A percentile compares a stretch with the other conserved stretches of the same genome.
Conservation (phyloP, 2,888 invertebrate genomes). For the Pseudococcus jackbeardsleyi region DNA sequence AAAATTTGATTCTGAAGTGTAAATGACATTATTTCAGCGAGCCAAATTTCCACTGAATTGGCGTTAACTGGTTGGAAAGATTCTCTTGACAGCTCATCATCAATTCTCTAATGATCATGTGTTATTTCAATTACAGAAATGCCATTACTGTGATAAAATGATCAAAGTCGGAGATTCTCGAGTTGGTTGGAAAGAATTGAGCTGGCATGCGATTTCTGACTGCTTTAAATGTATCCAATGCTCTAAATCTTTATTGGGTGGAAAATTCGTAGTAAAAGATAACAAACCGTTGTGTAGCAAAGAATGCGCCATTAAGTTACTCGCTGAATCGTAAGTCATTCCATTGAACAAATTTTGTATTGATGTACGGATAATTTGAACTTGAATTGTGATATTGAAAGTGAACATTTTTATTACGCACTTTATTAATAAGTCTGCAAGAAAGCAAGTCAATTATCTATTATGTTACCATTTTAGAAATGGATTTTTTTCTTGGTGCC, state of each 20-base stretch:
- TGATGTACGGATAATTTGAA: not conserved
- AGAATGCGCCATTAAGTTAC: slow-evolving; percentile 63
- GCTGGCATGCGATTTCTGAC: slow-evolving; percentile 65
- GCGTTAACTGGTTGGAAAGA: too few species aligned
- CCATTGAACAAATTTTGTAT: not conserved
- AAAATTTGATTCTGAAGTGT: too few species aligned
- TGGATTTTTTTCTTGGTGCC: slow-evolving; percentile 36
- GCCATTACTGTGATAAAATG: slow-evolving; percentile 62
- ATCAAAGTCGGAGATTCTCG: slow-evolving; percentile 65
- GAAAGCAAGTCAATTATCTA: slow-evolving; percentile 15
- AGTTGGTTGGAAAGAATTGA: slow-evolving; percentile 66
- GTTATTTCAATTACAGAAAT: slow-evolving; percentile 57
- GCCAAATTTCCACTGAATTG: too few species aligned
- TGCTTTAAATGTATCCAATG: slow-evolving; percentile 66
- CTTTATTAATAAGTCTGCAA: not conserved
- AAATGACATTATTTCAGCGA: too few species aligned
- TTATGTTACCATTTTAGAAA: slow-evolving; percentile 38
- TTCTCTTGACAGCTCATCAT: too few species aligned
- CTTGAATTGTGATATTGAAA: slow-evolving; percentile 12
- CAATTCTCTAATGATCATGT: not conserved
- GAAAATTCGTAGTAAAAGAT: slow-evolving; percentile 65
- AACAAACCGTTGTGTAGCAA: slow-evolving; percentile 66
- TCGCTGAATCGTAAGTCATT: not conserved
- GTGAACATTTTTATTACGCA: not conserved
- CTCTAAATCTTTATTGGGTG: slow-evolving; percentile 65